Conservation (phyloP, 2,888 invertebrate species). For the Orchestes rusci region DNA sequence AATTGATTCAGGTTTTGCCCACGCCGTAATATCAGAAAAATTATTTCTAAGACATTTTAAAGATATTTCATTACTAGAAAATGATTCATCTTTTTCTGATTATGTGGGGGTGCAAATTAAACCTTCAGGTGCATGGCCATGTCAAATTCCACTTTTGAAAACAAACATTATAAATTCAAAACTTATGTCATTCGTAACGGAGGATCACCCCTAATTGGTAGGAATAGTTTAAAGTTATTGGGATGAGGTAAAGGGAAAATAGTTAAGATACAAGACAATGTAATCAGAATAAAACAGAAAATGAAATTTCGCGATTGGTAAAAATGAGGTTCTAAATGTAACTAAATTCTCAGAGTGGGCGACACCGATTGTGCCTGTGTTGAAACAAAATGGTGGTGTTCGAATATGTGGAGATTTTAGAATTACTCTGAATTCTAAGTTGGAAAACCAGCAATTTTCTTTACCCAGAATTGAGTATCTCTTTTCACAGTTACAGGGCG, state of each 20-base stretch:
- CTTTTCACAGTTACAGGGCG: constrained; percentile 15
- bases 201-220: constrained; percentile 16
- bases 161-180: constrained; percentile 10
- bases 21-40: constrained; percentile 20
- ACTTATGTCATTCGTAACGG: constrained; percentile 17
- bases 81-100: constrained; percentile 18
- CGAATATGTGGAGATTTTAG: constrained; percentile 13
- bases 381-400: no score
- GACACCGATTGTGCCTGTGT: no score
- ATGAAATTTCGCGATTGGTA: constrained; percentile 15
- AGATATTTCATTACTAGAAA: constrained; percentile 7
- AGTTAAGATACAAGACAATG: not conserved
- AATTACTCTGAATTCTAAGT: no score
- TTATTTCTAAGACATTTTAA: constrained; percentile 18
- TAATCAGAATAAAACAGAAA: constrained; percentile 21
- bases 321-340: constrained; percentile 12
- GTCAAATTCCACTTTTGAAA: constrained; percentile 16
- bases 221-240: constrained; percentile 16
- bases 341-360: constrained; percentile 17
- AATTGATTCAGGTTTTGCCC: no score
- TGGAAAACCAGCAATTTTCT: no score
- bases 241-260: constrained; percentile 14
- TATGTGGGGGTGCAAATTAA: constrained; percentile 17
- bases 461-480: constrained; percentile 17
- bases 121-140: constrained; percentile 12